Base-by-base conservation (phyloP, 2,113 vertebrate species). In the Micronycteris hirsuta region DNA sequence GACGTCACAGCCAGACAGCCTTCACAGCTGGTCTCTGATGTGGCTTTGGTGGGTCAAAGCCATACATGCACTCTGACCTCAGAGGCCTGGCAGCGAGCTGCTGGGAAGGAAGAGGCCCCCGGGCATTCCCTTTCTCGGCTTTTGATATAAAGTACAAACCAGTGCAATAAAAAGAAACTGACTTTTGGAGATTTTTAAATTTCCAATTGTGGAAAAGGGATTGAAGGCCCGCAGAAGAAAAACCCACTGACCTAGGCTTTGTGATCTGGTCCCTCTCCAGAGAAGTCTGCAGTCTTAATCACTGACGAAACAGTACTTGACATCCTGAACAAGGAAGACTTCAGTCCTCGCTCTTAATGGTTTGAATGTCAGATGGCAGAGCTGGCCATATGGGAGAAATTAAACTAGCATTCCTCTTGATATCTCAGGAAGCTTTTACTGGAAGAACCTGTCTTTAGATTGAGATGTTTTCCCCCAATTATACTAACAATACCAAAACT, bases 361-460 rank as follows among this genome's bases (percentile, higher is more conserved):
- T 98, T 68, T 99, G 98, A 58, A 99, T 98, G 19, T 97, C 97
- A 56, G 65, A 92, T 45, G 98, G 98, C 89, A 98, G 95, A 0
- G 91, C 41, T n/a, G 98, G 97, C 98, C 98, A 99, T 93, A 98
- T 98, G 4, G 63, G 98, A 80, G 96, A 97, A 93, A 99, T 95
- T 86, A 98, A 97, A 96, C 78, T 96, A 56, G 98, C 93, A 24
- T 97, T 96, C 17, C 85, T 87, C 56, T 45, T 12, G 0, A 38
- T 58, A 83, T 96, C 84, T 98, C 96, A 45, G 98, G 95, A 84
- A 96, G 76, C 67, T 95, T 98, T 28, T 73, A 95, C 98, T 98
- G 99, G 86, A 99, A 97, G 80, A 98, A 95, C 28, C 98, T 99
- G 95, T 97, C 47, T 0, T 98, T 98, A 98, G 98, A 98, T 95